A percentile compares a stretch with the other conserved stretches of the same genome.
Evolutionary conservation across 1,140 invertebrate species (phyloP).

Genomic region (Heterodera carotae): DNA sequence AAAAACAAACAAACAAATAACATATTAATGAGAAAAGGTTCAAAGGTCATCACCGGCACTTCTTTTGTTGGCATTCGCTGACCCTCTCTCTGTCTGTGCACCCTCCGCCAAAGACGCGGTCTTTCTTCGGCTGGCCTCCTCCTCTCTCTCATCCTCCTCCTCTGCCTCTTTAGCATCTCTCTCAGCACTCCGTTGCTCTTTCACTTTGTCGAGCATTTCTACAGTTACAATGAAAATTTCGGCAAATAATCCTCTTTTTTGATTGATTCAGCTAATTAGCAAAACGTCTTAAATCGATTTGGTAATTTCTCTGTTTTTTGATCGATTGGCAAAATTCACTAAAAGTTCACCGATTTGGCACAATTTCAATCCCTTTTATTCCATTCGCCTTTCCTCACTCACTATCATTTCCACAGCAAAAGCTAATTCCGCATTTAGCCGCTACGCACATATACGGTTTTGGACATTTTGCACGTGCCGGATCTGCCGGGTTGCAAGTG

Average conservation of each 20-base stretch:
- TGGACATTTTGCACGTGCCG: slow-evolving; percentile 30
- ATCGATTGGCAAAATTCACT: too few relatives aligned
- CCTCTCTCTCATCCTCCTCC: slow-evolving; percentile 19
- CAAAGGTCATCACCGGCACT: not conserved
- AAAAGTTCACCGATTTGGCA: not conserved
- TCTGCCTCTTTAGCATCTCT: slow-evolving; percentile 16
- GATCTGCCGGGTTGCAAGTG: slow-evolving; percentile 37
- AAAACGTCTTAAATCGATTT: too few relatives aligned
- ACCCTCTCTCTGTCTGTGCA: not conserved
- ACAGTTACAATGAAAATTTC: not conserved
- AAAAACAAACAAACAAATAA: too few relatives aligned
- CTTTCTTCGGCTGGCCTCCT: slow-evolving; percentile 4
- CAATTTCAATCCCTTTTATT: not conserved
- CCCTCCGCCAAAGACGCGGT: not conserved
- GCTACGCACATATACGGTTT: slow-evolving; percentile 46
- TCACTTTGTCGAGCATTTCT: slow-evolving; percentile 37
- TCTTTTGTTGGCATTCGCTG: not conserved
- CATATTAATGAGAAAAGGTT: not conserved
- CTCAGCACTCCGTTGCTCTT: slow-evolving; percentile 30
- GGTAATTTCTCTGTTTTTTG: too few relatives aligned
- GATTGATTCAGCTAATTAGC: too few relatives aligned
- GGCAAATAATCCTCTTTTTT: too few relatives aligned
- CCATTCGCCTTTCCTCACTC: not conserved
- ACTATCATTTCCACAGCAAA: slow-evolving; percentile 45
- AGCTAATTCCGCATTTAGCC: slow-evolving; percentile 47